A percentile compares a stretch with the other conserved stretches of the same genome.
These are phyloP conservation scores for Reinhardtius hippoglossoides DNA, from an alignment of 2,113 vertebrate genomes.

Conservation along the genomic window DNA sequence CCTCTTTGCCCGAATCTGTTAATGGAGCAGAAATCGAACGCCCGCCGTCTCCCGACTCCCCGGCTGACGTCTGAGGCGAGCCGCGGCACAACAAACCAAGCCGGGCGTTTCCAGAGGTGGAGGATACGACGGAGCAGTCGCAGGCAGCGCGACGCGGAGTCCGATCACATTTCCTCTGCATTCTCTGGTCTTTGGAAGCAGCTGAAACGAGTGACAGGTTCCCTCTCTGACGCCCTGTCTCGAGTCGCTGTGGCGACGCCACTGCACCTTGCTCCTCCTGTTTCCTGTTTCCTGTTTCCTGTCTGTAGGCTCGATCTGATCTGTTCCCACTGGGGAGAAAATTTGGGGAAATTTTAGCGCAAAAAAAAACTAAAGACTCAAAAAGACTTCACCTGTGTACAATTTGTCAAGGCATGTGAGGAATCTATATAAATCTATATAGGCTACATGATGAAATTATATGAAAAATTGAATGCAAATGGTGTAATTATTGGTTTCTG, in stretches of 20 bases:
- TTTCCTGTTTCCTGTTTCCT: constrained; percentile 7
- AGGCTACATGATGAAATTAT: constrained; percentile 74
- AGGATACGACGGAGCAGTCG: background rate
- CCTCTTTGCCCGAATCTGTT: background rate
- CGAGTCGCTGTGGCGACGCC: background rate
- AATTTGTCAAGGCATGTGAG: constrained; percentile 76
- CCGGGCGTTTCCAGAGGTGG: constrained; percentile 5
- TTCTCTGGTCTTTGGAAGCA: background rate
- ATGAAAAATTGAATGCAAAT: constrained; percentile 76
- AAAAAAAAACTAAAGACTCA: constrained; percentile 53
- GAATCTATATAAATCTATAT: constrained; percentile 77
- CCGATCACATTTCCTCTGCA: background rate
- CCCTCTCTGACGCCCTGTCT: background rate
- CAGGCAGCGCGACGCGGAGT: constrained; percentile 1
- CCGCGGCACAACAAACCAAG: background rate
- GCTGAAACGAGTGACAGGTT: background rate
- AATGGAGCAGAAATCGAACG: background rate
- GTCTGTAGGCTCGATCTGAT: constrained; percentile 12
- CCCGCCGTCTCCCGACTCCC: constrained; percentile 10
- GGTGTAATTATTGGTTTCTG: constrained; percentile 78
- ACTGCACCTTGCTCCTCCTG: background rate
- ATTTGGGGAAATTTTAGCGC: constrained; percentile 23
- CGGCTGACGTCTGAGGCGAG: background rate
- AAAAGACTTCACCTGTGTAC: constrained; percentile 61
- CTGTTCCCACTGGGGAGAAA: background rate